Base-by-base conservation (phyloP, 1,140 invertebrate species). In the Heterodera carotae region DNA sequence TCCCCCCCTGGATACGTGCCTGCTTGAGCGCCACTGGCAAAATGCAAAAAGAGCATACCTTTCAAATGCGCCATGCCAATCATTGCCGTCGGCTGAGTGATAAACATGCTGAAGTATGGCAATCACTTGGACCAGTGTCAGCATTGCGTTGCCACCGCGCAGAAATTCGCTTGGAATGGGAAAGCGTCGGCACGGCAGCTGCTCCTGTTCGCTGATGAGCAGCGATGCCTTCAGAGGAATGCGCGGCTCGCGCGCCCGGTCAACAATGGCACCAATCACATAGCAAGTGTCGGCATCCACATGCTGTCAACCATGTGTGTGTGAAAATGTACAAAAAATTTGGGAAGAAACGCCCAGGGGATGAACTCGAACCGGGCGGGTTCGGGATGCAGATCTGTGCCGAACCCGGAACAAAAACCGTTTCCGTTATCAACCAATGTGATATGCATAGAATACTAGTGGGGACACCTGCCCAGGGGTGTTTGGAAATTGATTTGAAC, bases 251-350 rank as follows among this genome's bases (percentile, higher is more conserved):
- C 29, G 31, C 33, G 69, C 80, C n/a, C 53, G 31, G 71, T 79
- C 78, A n/a, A 79, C 78, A 62, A 79, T 79, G 33, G 76, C 78
- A 39, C 78, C 78, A 33, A 79, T 81, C n/a, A 79, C 79, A 73
- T 79, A 79, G 56, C 78, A 79, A 29, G 43, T 56, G 34, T 81
- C 67, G 2, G 39, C 33, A 27, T 79, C 78, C 22, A 79, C 68
- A 60, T 22, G 22, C 59, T 78, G 62, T 66, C 27, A 39, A 18
- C n/a, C n/a, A n/a, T n/a, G n/a, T n/a, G n/a, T n/a, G n/a, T n/a
- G n/a, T n/a, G n/a, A n/a, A n/a, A n/a, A n/a, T n/a, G n/a, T 25
- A 34, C 39, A 34, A 67, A 66, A 66, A 29, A n/a, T 25, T 25
- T 10, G 18, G 6, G 33, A 22, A 15, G 33, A 66, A 31, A 8